Evolutionary conservation across 2,888 invertebrate species (phyloP).

Genomic region (Papilio protenor): DNA sequence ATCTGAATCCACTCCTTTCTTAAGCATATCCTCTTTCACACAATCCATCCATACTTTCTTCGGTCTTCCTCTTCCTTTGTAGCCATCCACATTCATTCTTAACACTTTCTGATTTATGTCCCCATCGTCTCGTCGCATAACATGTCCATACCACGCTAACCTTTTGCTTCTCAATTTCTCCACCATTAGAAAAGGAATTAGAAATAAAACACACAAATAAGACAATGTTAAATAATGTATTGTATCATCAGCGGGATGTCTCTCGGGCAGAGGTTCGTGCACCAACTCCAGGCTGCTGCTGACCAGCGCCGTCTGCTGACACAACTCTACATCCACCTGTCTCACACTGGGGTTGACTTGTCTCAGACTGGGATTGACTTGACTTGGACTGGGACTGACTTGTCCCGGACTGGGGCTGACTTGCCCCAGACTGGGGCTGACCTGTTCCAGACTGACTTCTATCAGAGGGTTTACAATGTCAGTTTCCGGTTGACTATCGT

Average conservation of each 20-base stretch:
- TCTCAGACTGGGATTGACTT: neutral
- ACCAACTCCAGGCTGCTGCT: constrained; percentile 4
- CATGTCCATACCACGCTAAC: too few species aligned
- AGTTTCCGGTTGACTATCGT: constrained; percentile 52
- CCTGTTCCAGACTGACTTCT: constrained; percentile 1
- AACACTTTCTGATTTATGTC: too few species aligned
- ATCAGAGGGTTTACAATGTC: constrained; percentile 44
- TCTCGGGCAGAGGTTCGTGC: neutral
- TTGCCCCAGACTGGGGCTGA: neutral
- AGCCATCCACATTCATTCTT: too few species aligned
- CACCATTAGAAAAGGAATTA: neutral
- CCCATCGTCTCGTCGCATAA: too few species aligned
- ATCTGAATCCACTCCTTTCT: too few species aligned
- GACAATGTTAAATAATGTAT: constrained; percentile 40
- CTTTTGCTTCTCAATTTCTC: too few species aligned
- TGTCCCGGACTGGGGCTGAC: neutral
- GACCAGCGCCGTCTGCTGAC: neutral
- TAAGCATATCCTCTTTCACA: too few species aligned
- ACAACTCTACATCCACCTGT: neutral
- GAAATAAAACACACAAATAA: neutral
- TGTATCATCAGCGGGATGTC: constrained; percentile 21
- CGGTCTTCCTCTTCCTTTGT: too few species aligned
- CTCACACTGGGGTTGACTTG: neutral
- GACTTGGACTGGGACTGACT: neutral
- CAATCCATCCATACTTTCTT: too few species aligned